A percentile compares a stretch with the other conserved stretches of the same genome.
Evolutionary conservation across 2,888 invertebrate species (phyloP).

Genomic region (Plebejus anna): DNA sequence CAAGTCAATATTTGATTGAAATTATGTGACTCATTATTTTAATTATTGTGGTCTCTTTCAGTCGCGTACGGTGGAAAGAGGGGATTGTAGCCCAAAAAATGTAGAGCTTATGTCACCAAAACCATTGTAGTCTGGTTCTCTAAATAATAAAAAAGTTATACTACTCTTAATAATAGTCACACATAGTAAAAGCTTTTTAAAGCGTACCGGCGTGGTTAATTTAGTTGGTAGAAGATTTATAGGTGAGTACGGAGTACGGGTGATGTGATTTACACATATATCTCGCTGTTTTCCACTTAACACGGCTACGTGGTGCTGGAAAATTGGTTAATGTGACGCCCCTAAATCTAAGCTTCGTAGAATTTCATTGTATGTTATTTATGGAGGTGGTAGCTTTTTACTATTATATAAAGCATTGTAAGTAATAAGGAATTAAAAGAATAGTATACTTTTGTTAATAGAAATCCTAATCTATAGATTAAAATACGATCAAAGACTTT

Average conservation of each 20-base stretch:
- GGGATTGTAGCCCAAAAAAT: background rate
- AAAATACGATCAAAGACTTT: too few species aligned
- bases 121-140: background rate
- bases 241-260: background rate
- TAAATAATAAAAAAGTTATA: background rate
- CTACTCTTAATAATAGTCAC: background rate
- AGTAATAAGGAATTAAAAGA: too few species aligned
- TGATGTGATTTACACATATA: conserved; percentile 19
- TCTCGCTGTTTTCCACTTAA: conserved; percentile 18
- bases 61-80: too few species aligned
- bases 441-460: too few species aligned
- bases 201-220: conserved; percentile 18
- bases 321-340: background rate
- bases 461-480: too few species aligned
- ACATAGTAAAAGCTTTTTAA: conserved; percentile 11
- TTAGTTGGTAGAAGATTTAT: conserved; percentile 12
- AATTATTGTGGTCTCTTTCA: background rate
- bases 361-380: background rate
- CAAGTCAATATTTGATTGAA: too few species aligned
- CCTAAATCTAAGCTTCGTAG: background rate
- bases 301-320: background rate
- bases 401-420: background rate
- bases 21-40: background rate
- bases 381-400: background rate
- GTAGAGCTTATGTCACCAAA: background rate